These are phyloP conservation scores for Erpetoichthys calabaricus DNA, from an alignment of 2,797 vertebrate genomes.

Conservation along the genomic window DNA sequence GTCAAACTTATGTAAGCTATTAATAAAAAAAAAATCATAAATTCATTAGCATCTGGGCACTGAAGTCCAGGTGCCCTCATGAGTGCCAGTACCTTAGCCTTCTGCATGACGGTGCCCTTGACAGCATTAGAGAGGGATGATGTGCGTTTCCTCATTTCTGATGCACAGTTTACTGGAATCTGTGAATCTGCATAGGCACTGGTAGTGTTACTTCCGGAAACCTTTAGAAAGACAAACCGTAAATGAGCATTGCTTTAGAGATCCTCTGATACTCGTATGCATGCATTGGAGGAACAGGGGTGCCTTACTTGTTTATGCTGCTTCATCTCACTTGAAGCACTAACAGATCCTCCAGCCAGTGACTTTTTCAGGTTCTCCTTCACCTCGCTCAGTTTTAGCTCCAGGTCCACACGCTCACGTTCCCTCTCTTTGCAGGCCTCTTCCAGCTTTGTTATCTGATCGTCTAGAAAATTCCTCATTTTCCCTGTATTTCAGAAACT, in stretches of 20 bases:
- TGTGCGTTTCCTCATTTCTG: constrained; percentile 67
- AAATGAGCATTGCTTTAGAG: not conserved
- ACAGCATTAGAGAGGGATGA: constrained; percentile 64
- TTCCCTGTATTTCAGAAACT: constrained; percentile 42
- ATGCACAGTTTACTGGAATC: constrained; percentile 70
- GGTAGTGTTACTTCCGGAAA: constrained; percentile 29
- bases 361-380: constrained; percentile 89
- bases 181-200: constrained; percentile 45
- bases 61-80: too few species aligned
- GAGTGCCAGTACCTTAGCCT: constrained; percentile 74
- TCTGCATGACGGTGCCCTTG: constrained; percentile 75
- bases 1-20: not conserved
- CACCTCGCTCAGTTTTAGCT: constrained; percentile 74
- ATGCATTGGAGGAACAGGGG: not conserved
- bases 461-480: constrained; percentile 53
- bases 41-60: too few species aligned
- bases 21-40: too few species aligned
- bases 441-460: constrained; percentile 61
- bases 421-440: constrained; percentile 73
- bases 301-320: too few species aligned
- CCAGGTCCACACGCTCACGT: constrained; percentile 73
- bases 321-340: constrained; percentile 47
- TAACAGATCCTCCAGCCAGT: constrained; percentile 72
- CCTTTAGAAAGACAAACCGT: not conserved
- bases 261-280: not conserved